These are phyloP conservation scores for Xenops minutus DNA, from an alignment of 2,797 vertebrate species.

Conservation along the genomic window DNA sequence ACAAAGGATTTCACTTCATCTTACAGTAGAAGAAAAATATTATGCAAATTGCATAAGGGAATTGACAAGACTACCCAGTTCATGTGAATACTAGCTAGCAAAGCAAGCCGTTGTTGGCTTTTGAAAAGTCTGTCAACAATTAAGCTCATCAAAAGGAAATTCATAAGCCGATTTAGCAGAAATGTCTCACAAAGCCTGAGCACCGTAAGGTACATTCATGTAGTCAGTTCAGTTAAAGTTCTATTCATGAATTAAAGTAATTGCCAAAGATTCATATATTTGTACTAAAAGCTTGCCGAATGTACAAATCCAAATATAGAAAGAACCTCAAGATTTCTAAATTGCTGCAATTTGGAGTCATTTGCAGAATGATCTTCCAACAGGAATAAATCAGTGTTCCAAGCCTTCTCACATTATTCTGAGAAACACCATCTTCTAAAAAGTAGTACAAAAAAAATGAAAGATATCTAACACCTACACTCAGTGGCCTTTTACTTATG, in stretches of 20 bases:
- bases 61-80: slow-evolving; percentile 48
- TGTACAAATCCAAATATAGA: slow-evolving; percentile 47
- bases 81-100: slow-evolving; percentile 44
- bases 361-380: slow-evolving; percentile 50
- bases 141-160: slow-evolving; percentile 66
- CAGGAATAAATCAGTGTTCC: slow-evolving; percentile 21
- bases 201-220: slow-evolving; percentile 41
- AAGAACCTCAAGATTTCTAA: slow-evolving; percentile 51
- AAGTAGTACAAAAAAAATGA: background rate
- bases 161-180: slow-evolving; percentile 54
- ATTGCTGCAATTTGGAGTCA: slow-evolving; percentile 55
- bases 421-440: slow-evolving; percentile 17
- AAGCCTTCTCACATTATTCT: slow-evolving; percentile 33
- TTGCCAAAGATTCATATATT: slow-evolving; percentile 39
- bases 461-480: background rate
- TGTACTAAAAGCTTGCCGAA: slow-evolving; percentile 42
- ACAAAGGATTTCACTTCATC: slow-evolving; percentile 30
- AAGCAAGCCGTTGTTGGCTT: slow-evolving; percentile 45
- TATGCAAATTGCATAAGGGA: slow-evolving; percentile 53
- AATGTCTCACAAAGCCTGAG: slow-evolving; percentile 38
- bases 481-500: background rate
- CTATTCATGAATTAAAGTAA: slow-evolving; percentile 43
- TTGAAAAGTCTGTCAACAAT: slow-evolving; percentile 67
- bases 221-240: slow-evolving; percentile 35
- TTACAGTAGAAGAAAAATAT: slow-evolving; percentile 38